A percentile compares a stretch with the other conserved stretches of the same genome.
These are phyloP conservation scores for Eufriesea mexicana DNA, from an alignment of 1,140 invertebrate species.

Conservation along the genomic window DNA sequence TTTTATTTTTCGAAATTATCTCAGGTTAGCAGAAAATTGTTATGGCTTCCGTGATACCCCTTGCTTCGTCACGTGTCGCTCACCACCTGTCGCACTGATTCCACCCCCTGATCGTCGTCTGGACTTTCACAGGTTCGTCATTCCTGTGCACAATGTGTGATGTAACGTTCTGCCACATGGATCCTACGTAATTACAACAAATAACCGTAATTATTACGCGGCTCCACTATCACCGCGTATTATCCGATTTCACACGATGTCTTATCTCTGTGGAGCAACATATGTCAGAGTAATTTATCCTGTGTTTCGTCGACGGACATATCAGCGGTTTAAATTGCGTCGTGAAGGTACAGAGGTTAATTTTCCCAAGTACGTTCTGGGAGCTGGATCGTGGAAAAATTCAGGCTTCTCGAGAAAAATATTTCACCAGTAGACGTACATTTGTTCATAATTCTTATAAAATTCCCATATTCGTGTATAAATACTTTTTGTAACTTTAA, in stretches of 20 bases:
- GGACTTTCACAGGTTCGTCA: background rate
- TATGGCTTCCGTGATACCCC: background rate
- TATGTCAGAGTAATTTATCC: conserved; percentile 38
- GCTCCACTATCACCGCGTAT: background rate
- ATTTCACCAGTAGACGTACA: no score
- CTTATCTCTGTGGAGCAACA: conserved; percentile 22
- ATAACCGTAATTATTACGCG: conserved; percentile 55
- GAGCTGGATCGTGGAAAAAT: no score
- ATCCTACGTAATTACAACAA: conserved; percentile 54
- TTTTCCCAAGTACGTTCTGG: background rate
- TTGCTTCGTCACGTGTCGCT: background rate
- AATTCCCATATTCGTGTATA: no score
- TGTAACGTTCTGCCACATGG: background rate
- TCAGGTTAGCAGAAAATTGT: no score
- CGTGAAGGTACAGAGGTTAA: background rate
- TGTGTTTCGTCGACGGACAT: background rate
- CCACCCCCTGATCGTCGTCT: conserved; percentile 46
- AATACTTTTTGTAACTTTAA: no score
- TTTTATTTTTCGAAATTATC: no score
- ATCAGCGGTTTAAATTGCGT: conserved; percentile 10
- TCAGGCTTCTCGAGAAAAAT: no score
- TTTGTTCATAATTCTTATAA: no score
- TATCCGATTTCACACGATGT: conserved; percentile 46
- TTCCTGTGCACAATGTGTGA: background rate
- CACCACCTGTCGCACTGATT: conserved; percentile 52